phyloP scores from a whole-genome alignment of 2,113 vertebrate species.

The Hippocampus abdominalis region DNA sequence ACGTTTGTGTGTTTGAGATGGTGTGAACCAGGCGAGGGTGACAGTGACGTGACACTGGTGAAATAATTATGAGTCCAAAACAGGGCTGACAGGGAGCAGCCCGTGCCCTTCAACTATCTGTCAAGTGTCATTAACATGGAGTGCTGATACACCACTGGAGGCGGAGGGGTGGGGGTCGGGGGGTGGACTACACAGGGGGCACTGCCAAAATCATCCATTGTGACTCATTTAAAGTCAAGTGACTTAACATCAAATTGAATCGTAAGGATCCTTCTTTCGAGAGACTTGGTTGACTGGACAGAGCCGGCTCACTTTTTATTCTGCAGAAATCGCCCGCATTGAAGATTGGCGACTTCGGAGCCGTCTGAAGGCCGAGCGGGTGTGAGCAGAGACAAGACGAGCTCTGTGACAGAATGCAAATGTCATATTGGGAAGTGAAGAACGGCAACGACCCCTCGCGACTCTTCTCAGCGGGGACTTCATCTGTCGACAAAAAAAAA shows the following conservation, averaged over 20 bases:
- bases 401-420: background rate
- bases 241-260: constrained; percentile 12
- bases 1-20: constrained; percentile 72
- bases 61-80: constrained; percentile 99
- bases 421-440: background rate
- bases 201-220: constrained; percentile 19
- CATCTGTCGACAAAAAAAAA: constrained; percentile 71
- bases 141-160: constrained; percentile 72
- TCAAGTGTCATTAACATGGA: constrained; percentile 94
- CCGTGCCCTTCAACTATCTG: constrained; percentile 95
- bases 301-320: background rate
- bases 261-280: constrained; percentile 11
- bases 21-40: constrained; percentile 89
- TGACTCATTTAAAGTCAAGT: constrained; percentile 17
- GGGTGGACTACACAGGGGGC: constrained; percentile 26
- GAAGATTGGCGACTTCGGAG: background rate
- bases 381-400: background rate
- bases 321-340: background rate
- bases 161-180: constrained; percentile 27
- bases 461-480: constrained; percentile 72
- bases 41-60: constrained; percentile 99
- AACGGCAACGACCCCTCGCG: constrained; percentile 54
- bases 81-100: constrained; percentile 98
- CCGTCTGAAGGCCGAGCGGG: background rate
- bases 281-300: constrained; percentile 8